Evolutionary conservation across 2,888 invertebrate species (phyloP), one percentile per base, ranked within the genome.

Genomic region (Ganaspis brasiliensis): DNA sequence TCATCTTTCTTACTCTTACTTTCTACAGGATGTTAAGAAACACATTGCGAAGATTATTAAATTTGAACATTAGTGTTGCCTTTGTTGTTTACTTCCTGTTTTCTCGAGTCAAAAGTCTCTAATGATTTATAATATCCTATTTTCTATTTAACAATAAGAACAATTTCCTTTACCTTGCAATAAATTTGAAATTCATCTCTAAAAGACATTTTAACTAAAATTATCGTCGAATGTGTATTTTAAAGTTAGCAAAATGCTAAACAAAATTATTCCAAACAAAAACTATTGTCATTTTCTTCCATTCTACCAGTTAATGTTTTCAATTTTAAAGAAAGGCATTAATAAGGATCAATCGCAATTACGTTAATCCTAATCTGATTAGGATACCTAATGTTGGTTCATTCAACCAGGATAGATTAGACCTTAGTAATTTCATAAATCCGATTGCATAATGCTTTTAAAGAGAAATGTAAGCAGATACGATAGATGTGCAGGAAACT

Each of bases 21-120:
- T 52, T 52, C 52, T 52, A 52, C 52, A 52, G 52, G 52, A 52
- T 52, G 52, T 52, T 52, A 52, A 52, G 52, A 52, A 52, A 52
- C 19, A 52, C n/a, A 16, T 52, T 52, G 52, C 19, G 6, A 52
- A 19, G 52, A 52, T 16, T 52, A 52, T 52, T 52, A 52, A 52
- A 52, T 52, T 52, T 52, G 52, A 21, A 52, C 16, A 52, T 31
- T 52, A 52, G 19, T 52, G 52, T 52, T 52, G n/a, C 9, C 52
- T 52, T 52, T 52, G 52, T 52, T 52, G 19, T 52, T 52, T 52
- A 52, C 19, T 52, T 52, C 52, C 52, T 16, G 49, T 14, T 49
- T 49, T 49, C 49, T 1, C 49, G 4, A n/a, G n/a, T 5, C 9
- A 35, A 35, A 35, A 35, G 35, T 45, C 16, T 49, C 16, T 49